These are phyloP conservation scores for Oxyruncus cristatus DNA, from an alignment of 2,113 vertebrate genomes.

Conservation along the genomic window DNA sequence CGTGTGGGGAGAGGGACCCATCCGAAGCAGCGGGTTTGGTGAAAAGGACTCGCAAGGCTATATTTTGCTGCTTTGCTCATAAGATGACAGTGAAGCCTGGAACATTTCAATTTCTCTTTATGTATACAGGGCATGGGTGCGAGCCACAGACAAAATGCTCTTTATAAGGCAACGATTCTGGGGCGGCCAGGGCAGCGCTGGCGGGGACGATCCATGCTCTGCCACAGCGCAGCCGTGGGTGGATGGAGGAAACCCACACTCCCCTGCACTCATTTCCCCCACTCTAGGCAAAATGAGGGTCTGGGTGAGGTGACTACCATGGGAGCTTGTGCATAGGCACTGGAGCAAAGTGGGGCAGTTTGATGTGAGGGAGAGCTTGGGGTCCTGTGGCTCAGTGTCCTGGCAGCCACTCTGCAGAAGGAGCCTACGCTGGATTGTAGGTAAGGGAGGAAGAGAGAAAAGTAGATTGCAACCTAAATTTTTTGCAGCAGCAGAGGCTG, in stretches of 20 bases:
- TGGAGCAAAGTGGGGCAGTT: fast-evolving
- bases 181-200: fast-evolving
- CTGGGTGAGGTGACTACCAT: background rate
- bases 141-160: background rate
- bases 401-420: background rate
- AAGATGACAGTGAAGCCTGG: background rate
- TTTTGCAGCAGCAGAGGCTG: background rate
- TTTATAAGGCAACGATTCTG: background rate
- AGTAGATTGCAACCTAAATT: background rate
- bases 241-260: fast-evolving
- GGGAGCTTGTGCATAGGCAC: fast-evolving
- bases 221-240: fast-evolving
- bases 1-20: background rate
- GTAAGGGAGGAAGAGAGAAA: background rate
- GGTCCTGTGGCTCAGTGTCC: background rate
- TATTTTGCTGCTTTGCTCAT: background rate
- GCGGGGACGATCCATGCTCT: fast-evolving
- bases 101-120: conserved; percentile 3
- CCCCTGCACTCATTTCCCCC: fast-evolving
- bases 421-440: background rate
- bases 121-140: background rate
- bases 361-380: fast-evolving
- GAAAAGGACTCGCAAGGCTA: fast-evolving
- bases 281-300: background rate
- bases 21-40: fast-evolving